Evolutionary conservation across 2,888 invertebrate species (phyloP).

Genomic region (Parapristionchus giblindavisi): DNA sequence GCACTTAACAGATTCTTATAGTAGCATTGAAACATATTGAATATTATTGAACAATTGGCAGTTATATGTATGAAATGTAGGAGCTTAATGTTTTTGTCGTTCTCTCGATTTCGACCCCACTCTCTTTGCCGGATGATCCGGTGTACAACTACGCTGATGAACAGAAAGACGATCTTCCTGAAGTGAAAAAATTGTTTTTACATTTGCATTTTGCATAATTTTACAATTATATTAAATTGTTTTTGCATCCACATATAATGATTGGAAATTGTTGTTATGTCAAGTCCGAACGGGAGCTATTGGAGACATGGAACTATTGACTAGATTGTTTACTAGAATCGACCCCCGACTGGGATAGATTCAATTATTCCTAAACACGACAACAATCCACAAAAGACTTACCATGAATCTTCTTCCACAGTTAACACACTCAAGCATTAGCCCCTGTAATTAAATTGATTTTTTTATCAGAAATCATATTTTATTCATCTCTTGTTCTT

Average conservation of each 20-base stretch:
- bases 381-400: background rate
- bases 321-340: background rate
- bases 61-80: too few relatives aligned
- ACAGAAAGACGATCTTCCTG: slow-evolving; percentile 77
- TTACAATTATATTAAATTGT: slow-evolving; percentile 11
- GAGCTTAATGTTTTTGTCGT: background rate
- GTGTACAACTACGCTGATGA: slow-evolving; percentile 76
- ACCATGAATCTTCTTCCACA: slow-evolving; percentile 78
- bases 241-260: background rate
- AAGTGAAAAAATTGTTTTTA: too few relatives aligned
- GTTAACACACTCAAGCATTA: slow-evolving; percentile 77
- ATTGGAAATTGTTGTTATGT: too few relatives aligned
- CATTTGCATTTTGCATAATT: slow-evolving; percentile 43
- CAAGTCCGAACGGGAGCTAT: too few relatives aligned
- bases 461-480: background rate
- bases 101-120: slow-evolving; percentile 38
- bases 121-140: slow-evolving; percentile 66
- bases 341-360: background rate
- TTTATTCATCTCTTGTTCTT: too few relatives aligned
- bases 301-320: too few relatives aligned
- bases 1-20: too few relatives aligned
- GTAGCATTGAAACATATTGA: too few relatives aligned
- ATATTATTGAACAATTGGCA: too few relatives aligned
- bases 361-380: background rate
- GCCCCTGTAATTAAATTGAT: slow-evolving; percentile 60